Percentiles rank a stretch among this genome's conserved stretches.
These are phyloP conservation scores for Seriola dumerili DNA, from an alignment of 2,113 vertebrate genomes.

Conservation along the genomic window DNA sequence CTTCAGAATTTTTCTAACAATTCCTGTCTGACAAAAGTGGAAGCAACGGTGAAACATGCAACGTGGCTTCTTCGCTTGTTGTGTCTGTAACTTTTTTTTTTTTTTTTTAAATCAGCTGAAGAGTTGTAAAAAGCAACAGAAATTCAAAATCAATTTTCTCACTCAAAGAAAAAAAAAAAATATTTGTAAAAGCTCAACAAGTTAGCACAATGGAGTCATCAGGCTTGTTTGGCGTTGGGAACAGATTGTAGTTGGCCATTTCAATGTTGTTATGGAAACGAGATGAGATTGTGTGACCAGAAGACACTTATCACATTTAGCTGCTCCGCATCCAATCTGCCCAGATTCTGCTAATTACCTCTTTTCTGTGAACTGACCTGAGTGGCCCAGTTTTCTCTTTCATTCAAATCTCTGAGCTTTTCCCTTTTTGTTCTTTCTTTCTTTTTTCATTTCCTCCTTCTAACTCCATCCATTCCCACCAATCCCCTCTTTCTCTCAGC, in stretches of 20 bases:
- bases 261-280: slow-evolving; percentile 85
- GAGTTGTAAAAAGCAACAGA: background rate
- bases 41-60: background rate
- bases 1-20: background rate
- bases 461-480: background rate
- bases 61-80: background rate
- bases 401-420: slow-evolving; percentile 21
- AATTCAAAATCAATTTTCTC: slow-evolving; percentile 8
- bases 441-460: background rate
- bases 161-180: background rate
- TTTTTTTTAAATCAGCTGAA: background rate
- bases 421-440: background rate
- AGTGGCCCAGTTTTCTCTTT: slow-evolving; percentile 28
- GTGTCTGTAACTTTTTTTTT: background rate
- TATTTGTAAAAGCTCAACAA: background rate
- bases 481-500: background rate
- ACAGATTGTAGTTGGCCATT: slow-evolving; percentile 71
- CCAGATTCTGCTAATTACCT: slow-evolving; percentile 71
- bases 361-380: slow-evolving; percentile 64
- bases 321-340: slow-evolving; percentile 64
- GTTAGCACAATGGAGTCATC: slow-evolving; percentile 35
- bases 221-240: slow-evolving; percentile 50
- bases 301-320: slow-evolving; percentile 70
- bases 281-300: slow-evolving; percentile 73
- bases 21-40: background rate